phyloP scores from a whole-genome alignment of 2,888 invertebrate species.

The Cosmopolites sordidus region DNA sequence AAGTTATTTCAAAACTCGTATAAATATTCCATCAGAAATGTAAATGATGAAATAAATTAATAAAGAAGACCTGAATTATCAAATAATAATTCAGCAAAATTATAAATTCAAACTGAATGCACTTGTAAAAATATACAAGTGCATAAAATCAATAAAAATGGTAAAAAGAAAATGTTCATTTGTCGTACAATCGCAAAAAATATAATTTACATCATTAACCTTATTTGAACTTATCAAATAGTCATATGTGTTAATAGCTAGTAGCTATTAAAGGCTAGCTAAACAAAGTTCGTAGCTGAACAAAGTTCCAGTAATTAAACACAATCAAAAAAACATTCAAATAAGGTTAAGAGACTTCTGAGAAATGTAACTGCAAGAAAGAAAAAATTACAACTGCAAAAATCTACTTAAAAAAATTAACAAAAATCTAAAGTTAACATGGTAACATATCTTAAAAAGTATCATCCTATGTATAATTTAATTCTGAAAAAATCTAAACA shows the following conservation, averaged over 20 bases:
- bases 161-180: slow-evolving; percentile 16
- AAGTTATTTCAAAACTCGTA: background rate
- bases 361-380: slow-evolving; percentile 12
- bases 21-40: background rate
- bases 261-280: too few relatives aligned
- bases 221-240: background rate
- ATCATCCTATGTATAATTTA: too few relatives aligned
- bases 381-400: too few relatives aligned
- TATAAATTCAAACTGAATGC: slow-evolving; percentile 8
- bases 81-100: slow-evolving; percentile 11
- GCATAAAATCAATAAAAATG: slow-evolving; percentile 16
- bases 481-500: too few relatives aligned
- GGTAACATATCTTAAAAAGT: too few relatives aligned
- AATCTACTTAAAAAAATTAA: too few relatives aligned
- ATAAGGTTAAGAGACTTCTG: slow-evolving; percentile 16
- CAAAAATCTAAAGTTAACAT: too few relatives aligned
- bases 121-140: slow-evolving; percentile 23
- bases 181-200: slow-evolving; percentile 35
- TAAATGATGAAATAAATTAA: background rate
- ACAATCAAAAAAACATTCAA: too few relatives aligned
- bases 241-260: background rate
- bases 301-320: too few relatives aligned
- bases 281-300: too few relatives aligned
- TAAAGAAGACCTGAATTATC: slow-evolving; percentile 10
- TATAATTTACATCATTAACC: slow-evolving; percentile 10